A percentile compares a stretch with the other conserved stretches of the same genome.
Evolutionary conservation across 2,113 vertebrate genomes (phyloP).

Genomic region (Edolisoma coerulescens): DNA sequence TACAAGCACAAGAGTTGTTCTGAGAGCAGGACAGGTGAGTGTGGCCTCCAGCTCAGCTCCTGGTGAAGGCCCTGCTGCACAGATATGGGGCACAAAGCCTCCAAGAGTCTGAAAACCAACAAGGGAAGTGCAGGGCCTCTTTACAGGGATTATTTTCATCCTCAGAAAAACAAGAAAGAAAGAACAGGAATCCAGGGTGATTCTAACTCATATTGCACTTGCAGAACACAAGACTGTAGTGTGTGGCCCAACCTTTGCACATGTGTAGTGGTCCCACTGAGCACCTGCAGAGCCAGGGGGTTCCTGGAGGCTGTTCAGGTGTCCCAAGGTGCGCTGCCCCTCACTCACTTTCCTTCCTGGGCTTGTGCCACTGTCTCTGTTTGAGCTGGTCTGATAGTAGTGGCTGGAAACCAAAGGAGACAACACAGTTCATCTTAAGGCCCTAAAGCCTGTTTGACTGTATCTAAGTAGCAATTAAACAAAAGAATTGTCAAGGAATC

Average conservation of each 20-base stretch:
- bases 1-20: neutral
- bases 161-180: neutral
- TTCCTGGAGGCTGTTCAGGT: too few relatives aligned
- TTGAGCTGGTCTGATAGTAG: neutral
- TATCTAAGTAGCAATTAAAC: neutral
- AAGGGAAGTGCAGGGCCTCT: neutral
- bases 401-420: neutral
- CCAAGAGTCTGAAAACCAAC: fast-evolving
- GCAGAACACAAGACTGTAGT: fast-evolving
- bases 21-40: neutral
- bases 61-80: neutral
- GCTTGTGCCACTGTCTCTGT: neutral
- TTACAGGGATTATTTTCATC: neutral
- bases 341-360: neutral
- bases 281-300: neutral
- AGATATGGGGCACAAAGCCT: neutral
- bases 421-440: neutral
- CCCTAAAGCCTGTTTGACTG: neutral
- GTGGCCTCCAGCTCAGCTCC: neutral
- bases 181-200: neutral
- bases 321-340: neutral
- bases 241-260: neutral
- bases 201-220: neutral
- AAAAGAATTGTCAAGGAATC: neutral
- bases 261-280: fast-evolving